Base-by-base conservation (phyloP, 1,140 invertebrate species). In the Neodiprion virginianus region DNA sequence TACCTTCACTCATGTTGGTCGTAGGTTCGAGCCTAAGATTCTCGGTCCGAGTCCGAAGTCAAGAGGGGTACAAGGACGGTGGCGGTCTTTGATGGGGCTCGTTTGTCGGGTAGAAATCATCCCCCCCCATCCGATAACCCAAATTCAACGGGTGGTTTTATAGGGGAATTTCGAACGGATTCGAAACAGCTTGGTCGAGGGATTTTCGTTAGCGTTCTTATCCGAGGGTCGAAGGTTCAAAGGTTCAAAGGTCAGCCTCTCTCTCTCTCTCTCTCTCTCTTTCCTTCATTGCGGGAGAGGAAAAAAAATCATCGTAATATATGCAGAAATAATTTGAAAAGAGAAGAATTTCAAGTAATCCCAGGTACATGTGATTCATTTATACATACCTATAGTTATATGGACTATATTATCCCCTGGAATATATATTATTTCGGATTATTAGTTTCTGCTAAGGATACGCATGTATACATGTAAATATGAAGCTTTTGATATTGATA, bases 81-180 rank as follows among this genome's bases (percentile, higher is more conserved):
- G 1, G 28, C 28, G 53, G 53, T 61, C 53, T 61, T 61, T 61
- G 53, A 61, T 61, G 53, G 53, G 11, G 53, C 11, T 61, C 53
- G 53, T 61, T 61, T 61, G 53, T 61, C 53, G 53, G 53, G 53
- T 61, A 61, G 53, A 61, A 61, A 61, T 61, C 28, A 40, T 40
- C 28, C 28, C 28, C 28, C 28, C 28, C 1, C 53, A 17, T 17
- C 53, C 11, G 53, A 61, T 61, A 12, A 17, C 53, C 53, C 8
- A 17, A 61, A 61, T 61, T 61, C 53, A 61, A 61, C 53, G 53
- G 53, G 53, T 61, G 5, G 53, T 61, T 61, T 61, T 61, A 61
- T 61, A 61, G 53, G 53, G 53, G 53, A 61, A 61, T 61, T 61
- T 61, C 53, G 53, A 61, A 8, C 53, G n/a, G 53, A 61, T 61